These are phyloP conservation scores for Drosophila acutilabella DNA, from an alignment of 2,888 invertebrate species.

Conservation along the genomic window DNA sequence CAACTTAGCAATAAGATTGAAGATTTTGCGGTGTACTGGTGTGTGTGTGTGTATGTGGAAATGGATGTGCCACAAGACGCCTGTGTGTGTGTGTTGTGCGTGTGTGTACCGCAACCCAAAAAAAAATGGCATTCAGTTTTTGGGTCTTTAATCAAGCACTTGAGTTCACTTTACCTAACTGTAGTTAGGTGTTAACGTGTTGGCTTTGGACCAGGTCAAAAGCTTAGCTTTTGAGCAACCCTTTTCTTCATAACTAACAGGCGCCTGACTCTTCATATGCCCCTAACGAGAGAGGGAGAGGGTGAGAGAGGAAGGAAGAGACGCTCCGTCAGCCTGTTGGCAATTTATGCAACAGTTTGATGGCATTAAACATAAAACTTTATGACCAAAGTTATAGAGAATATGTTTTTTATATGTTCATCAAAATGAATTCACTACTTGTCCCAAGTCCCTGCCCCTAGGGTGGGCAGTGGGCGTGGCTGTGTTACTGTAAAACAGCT, in stretches of 20 bases:
- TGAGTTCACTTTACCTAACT: conserved; percentile 13
- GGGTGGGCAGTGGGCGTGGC: background rate
- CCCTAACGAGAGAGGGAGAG: background rate
- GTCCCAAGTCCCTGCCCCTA: conserved; percentile 1
- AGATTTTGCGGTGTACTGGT: conserved; percentile 4
- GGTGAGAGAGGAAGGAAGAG: conserved; percentile 22
- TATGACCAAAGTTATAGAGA: conserved; percentile 72
- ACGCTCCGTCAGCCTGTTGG: conserved; percentile 51
- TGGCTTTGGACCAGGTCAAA: conserved; percentile 34
- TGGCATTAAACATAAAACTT: conserved; percentile 67
- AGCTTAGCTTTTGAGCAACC: conserved; percentile 39
- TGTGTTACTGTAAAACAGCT: background rate
- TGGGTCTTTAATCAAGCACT: conserved; percentile 42
- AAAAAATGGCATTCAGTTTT: conserved; percentile 14
- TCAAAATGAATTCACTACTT: conserved; percentile 55
- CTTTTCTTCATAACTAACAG: conserved; percentile 23
- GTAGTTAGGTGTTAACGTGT: conserved; percentile 66
- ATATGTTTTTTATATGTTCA: conserved; percentile 57
- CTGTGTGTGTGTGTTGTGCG: too few species aligned
- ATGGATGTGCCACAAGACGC: conserved; percentile 47
- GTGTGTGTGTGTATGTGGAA: conserved; percentile 37
- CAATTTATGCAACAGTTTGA: conserved; percentile 76
- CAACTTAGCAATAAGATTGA: conserved; percentile 35
- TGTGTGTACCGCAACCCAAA: conserved; percentile 10
- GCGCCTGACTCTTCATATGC: conserved; percentile 1